Percentiles rank a stretch among this genome's conserved stretches.
These are phyloP conservation scores for Cremastinae sp. DNA, from an alignment of 2,888 invertebrate genomes.

Conservation along the genomic window DNA sequence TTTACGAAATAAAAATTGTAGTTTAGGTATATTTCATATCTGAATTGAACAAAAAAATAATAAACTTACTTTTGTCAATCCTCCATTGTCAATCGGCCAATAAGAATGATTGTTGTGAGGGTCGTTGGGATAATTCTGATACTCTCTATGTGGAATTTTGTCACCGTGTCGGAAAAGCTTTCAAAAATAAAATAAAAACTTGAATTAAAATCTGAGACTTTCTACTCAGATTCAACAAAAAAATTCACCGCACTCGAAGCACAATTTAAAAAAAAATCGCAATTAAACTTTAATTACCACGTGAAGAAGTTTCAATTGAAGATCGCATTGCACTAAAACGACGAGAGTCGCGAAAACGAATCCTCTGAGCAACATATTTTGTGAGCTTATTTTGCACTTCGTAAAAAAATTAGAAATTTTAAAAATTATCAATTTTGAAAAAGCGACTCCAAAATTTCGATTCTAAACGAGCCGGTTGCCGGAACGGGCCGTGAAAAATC, in stretches of 20 bases:
- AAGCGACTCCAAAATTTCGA: slow-evolving; percentile 21
- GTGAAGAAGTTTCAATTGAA: slow-evolving; percentile 73
- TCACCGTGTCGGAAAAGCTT: slow-evolving; percentile 84
- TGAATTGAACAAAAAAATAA: too few relatives aligned
- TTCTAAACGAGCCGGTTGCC: neutral
- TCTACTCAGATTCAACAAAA: neutral
- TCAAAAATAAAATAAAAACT: neutral
- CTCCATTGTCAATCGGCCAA: slow-evolving; percentile 82
- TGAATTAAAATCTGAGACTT: neutral
- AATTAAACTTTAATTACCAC: slow-evolving; percentile 69
- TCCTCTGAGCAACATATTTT: slow-evolving; percentile 1
- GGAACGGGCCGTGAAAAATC: slow-evolving; percentile 17
- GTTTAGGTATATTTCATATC: too few relatives aligned
- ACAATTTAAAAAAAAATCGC: neutral
- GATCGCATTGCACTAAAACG: slow-evolving; percentile 23
- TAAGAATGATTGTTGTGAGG: slow-evolving; percentile 79
- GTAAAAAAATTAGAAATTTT: neutral
- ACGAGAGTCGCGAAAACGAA: slow-evolving; percentile 38
- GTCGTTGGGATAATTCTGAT: slow-evolving; percentile 82
- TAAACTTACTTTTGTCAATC: slow-evolving; percentile 81
- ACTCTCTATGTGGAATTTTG: slow-evolving; percentile 82
- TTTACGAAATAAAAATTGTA: too few relatives aligned
- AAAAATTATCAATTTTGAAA: neutral
- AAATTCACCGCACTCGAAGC: neutral
- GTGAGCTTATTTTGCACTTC: neutral